Base-by-base conservation (phyloP, 2,797 vertebrate genomes). In the Pantherophis vulpinus region DNA sequence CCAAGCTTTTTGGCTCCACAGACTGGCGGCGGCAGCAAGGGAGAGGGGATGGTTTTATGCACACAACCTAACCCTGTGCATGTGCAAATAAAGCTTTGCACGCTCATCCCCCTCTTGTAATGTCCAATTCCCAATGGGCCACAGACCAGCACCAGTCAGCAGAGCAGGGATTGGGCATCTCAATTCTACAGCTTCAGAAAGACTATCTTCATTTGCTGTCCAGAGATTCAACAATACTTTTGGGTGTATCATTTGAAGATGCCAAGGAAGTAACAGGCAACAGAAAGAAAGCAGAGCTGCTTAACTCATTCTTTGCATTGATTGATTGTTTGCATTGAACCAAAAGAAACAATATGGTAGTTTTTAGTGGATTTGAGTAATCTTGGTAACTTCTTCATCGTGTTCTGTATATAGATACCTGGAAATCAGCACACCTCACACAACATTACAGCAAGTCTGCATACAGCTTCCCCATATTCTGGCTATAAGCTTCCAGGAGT, bases 21-120 rank as follows among this genome's bases (percentile, higher is more conserved):
- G 13, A 66, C 2, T 66, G 63, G 13, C 13, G 12, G 5, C 16
- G 29, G 5, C 12, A 0, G 63, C 29, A 70, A 32, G 63, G 63
- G 13, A n/a, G 13, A 70, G 63, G 2, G 29, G 12, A n/a, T n/a
- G 29, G 29, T 70, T 70, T 70, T 70, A 29, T 32, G 63, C 63
- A n/a, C 2, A 70, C 29, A 70, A 32, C 5, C 13, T 70, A 70
- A 70, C 32, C 2, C 13, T 70, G 29, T 2, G 0, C 29, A n/a
- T 32, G 2, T n/a, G 63, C 63, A 32, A n/a, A 70, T 70, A 70
- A 70, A 70, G 2, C 25, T 70, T 70, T 70, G 29, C n/a, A 70
- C 0, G 5, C 13, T 70, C 29, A 32, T 54, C 5, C 1, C 63
- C 0, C 27, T 4, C 29, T n/a, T 70, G 5, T 1, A 70, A 5